Evolutionary conservation across 2,888 invertebrate species (phyloP), one percentile per base, ranked within the genome.

Genomic region (Pegoplata infirma): DNA sequence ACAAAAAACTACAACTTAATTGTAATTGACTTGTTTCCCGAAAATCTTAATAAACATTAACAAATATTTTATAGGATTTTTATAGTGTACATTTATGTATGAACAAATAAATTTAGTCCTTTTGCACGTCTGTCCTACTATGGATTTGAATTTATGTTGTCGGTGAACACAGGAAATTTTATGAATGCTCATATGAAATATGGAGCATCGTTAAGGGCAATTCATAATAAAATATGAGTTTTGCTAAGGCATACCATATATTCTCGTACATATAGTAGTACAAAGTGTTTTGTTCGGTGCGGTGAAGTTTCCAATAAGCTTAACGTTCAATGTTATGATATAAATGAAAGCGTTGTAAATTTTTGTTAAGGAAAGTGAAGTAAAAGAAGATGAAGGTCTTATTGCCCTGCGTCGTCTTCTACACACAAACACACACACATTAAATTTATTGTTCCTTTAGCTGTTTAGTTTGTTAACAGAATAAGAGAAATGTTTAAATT

Each of bases 141-240:
- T 51, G 64, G 47, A 71, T 69, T 58, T 64, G 75, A 80, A 82
- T 82, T 82, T 82, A 80, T 82, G 82, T 75, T 75, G 75, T 67
- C 69, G 68, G 78, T 66, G 73, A 78, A 59, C 78, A 73, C 78
- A 82, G 81, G 82, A 87, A 83, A 86, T 83, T 86, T 87, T 88
- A 88, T 88, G 88, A 88, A 88, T 86, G 88, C 87, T 85, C 86
- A 86, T 83, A 88, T 88, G 88, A 88, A 86, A 89, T 87, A 88
- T 88, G 88, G 84, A 86, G 84, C 86, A 89, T 89, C 88, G 88
- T 88, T 88, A 88, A 88, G 87, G 85, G 88, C 89, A 87, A 88
- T 89, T 89, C 88, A 89, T 88, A 88, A 88, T 88, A 86, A 87
- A 87, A 87, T 84, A 85, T 83, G 82, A 82, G 82, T 64, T 61